Percentiles rank a stretch among this genome's conserved stretches.
phyloP scores from a whole-genome alignment of 2,113 vertebrate species.

The Lepus timidus region DNA sequence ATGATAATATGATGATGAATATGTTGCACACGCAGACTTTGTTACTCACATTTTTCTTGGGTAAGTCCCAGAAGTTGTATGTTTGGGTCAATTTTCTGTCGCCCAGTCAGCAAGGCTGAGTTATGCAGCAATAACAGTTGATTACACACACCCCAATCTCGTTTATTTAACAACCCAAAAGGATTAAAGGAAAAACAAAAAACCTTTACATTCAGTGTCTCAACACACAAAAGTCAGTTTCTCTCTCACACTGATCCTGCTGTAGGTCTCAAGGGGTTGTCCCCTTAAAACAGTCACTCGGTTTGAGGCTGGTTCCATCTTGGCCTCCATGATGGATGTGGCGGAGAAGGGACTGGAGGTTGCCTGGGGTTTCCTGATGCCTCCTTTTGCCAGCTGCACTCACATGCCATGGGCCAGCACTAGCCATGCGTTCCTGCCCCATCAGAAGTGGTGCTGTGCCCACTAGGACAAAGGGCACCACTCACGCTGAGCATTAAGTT shows the following conservation, averaged over 20 bases:
- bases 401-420: background rate
- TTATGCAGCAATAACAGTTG: background rate
- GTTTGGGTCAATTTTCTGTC: background rate
- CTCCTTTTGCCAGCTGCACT: background rate
- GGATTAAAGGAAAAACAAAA: background rate
- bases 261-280: background rate
- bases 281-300: background rate
- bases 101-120: background rate
- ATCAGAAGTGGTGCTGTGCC: background rate
- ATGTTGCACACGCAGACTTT: background rate
- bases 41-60: conserved; percentile 36
- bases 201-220: background rate
- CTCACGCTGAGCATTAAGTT: background rate
- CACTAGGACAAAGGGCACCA: background rate
- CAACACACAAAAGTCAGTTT: background rate
- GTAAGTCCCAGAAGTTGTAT: background rate
- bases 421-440: background rate
- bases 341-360: background rate
- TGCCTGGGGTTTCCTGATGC: background rate
- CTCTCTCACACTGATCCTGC: background rate
- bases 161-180: conserved; percentile 20
- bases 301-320: background rate
- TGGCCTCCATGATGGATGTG: background rate
- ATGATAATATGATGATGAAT: background rate
- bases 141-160: background rate